phyloP scores from a whole-genome alignment of 2,888 invertebrate species.

The Graphium colonna region DNA sequence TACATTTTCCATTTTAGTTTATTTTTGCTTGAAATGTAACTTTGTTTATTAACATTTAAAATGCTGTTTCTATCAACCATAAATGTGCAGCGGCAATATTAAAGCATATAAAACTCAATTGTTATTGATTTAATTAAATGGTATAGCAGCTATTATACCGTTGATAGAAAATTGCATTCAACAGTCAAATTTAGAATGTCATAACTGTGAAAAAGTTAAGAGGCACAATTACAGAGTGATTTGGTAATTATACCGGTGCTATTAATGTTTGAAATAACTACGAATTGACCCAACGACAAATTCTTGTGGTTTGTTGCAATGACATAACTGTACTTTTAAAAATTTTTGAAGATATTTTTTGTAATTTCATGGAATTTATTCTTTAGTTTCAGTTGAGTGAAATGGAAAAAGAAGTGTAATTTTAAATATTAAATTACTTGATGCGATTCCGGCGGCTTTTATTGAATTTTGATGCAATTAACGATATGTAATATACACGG shows the following conservation, averaged over 20 bases:
- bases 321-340: neutral
- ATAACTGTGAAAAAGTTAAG: constrained; percentile 1
- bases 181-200: neutral
- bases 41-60: too few species aligned
- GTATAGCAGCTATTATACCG: neutral
- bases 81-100: too few species aligned
- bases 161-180: neutral
- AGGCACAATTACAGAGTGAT: constrained; percentile 1
- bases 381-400: too few species aligned
- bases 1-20: neutral
- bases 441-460: too few species aligned
- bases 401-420: too few species aligned
- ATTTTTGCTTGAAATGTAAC: neutral
- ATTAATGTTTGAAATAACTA: constrained; percentile 1
- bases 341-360: too few species aligned
- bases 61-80: neutral
- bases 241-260: neutral
- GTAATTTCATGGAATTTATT: too few species aligned
- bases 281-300: neutral
- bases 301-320: neutral
- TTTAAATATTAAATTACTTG: too few species aligned
- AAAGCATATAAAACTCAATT: too few species aligned
- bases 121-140: too few species aligned
- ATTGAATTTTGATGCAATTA: too few species aligned
- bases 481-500: too few species aligned